Percentiles rank a stretch among this genome's conserved stretches.
Conservation (phyloP, 92 coral and sea anemone species). For the Zoanthus sociatus region DNA sequence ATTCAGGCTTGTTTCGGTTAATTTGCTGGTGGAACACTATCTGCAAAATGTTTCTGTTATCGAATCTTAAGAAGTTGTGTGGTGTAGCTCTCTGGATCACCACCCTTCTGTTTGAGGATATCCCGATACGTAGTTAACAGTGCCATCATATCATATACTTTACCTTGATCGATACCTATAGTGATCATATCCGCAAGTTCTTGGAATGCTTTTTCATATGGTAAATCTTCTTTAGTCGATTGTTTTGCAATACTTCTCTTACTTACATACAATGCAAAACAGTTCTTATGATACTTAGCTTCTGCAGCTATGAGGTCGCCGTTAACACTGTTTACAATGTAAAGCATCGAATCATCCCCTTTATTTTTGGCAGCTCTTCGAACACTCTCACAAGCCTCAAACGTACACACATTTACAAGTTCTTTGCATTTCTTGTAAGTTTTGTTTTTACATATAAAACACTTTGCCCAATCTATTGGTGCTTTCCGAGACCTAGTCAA, state of each 20-base stretch:
- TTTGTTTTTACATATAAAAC: constrained; percentile 2
- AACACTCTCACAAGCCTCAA: constrained; percentile 2
- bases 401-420: background rate
- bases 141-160: background rate
- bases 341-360: background rate
- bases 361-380: constrained; percentile 8
- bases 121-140: background rate
- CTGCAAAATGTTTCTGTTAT: background rate
- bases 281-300: background rate
- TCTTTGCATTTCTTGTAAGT: background rate
- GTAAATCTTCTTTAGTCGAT: background rate
- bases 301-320: background rate
- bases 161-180: background rate
- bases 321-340: background rate
- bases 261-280: constrained; percentile 2
- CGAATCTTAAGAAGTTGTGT: background rate
- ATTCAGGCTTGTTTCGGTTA: constrained; percentile 33
- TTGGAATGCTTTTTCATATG: background rate
- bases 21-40: constrained; percentile 35
- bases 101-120: background rate
- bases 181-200: constrained; percentile 3
- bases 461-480: background rate
- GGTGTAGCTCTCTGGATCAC: background rate
- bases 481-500: background rate
- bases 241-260: background rate